These are phyloP conservation scores for Bombus difficillimus DNA, from an alignment of 1,140 invertebrate genomes.

Conservation along the genomic window DNA sequence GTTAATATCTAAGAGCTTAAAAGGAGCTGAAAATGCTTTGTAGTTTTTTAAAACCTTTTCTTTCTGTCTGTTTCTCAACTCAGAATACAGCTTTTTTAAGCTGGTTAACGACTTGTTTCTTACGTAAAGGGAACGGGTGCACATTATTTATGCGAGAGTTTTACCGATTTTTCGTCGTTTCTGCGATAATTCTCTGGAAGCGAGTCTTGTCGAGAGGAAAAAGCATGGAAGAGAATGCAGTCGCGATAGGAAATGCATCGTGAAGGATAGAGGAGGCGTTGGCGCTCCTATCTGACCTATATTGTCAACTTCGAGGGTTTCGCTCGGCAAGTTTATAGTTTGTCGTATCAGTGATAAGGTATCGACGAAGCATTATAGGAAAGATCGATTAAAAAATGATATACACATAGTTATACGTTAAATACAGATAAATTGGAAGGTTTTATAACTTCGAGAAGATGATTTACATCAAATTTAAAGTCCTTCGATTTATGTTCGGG, in stretches of 20 bases:
- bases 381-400: slow-evolving; percentile 2
- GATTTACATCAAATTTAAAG: too few relatives aligned
- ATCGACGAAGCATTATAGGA: background rate
- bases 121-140: background rate
- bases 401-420: too few relatives aligned
- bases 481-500: too few relatives aligned
- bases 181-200: slow-evolving; percentile 12
- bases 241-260: slow-evolving; percentile 25
- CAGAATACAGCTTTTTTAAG: background rate
- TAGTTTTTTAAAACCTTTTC: background rate
- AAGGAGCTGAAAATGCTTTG: background rate
- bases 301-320: background rate
- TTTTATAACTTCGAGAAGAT: too few relatives aligned
- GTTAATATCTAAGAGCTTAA: background rate
- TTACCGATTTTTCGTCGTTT: background rate
- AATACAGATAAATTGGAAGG: too few relatives aligned
- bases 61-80: background rate
- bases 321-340: slow-evolving; percentile 7
- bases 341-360: background rate
- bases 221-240: slow-evolving; percentile 6
- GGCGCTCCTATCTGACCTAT: slow-evolving; percentile 6
- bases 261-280: slow-evolving; percentile 3
- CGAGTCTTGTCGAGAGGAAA: slow-evolving; percentile 10
- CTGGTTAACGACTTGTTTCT: background rate
- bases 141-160: slow-evolving; percentile 5